Evolutionary conservation across 2,888 invertebrate species (phyloP), one percentile per base, ranked within the genome.

Genomic region (Villa cingulata): DNA sequence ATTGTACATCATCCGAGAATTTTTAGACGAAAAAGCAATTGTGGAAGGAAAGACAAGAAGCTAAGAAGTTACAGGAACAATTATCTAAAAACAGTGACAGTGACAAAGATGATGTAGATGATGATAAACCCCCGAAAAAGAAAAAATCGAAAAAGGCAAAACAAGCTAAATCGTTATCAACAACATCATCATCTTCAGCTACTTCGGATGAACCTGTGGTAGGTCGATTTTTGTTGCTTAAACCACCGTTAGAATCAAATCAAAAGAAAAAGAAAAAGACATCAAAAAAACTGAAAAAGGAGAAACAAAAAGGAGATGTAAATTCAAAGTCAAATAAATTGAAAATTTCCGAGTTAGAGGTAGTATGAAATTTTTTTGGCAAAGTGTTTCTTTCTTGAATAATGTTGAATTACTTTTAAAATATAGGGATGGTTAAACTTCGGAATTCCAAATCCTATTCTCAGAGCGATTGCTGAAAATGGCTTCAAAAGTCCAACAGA

Each of bases 401-500:
- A n/a, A n/a, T n/a, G n/a, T n/a, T n/a, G n/a, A n/a, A n/a, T n/a
- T 48, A 16, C 48, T n/a, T n/a, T n/a, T n/a, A n/a, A n/a, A n/a
- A n/a, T 54, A 19, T 45, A 75, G 55, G 72, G 75, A 0, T 86
- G 86, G 86, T 74, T 73, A 9, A 74, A 74, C 43, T 73, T 81
- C 48, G 81, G 81, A 56, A 76, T 94, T 14, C 66, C 71, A 1
- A 71, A 75, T 4, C 65, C 74, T 3, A 76, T 96, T 48, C 62
- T 91, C 34, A 75, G 74, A 58, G 86, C 88, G 1, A 64, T 97
- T 1, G 72, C 76, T 15, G 86, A 87, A 50, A 73, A 82, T 55
- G 80, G 81, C 1, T 95, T 92, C 64, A 72, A 72, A 37, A 71
- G 77, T 19, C 97, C 98, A 0, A 97, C 96, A 0, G 77, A 81